Percentiles rank a stretch among this genome's conserved stretches.
These are phyloP conservation scores for Dione juno DNA, from an alignment of 2,888 invertebrate species.

Conservation along the genomic window DNA sequence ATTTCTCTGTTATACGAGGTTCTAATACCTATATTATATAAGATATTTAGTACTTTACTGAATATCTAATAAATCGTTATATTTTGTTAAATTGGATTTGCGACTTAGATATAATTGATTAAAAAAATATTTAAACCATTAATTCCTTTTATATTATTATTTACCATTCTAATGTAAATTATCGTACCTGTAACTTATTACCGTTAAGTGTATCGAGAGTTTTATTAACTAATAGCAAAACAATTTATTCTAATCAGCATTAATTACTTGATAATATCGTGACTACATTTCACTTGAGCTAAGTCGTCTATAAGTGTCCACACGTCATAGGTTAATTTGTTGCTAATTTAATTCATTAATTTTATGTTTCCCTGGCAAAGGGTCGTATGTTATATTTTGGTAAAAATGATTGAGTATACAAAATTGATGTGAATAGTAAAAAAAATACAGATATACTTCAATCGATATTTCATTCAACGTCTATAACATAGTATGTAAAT, in stretches of 20 bases:
- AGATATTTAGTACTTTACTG: background rate
- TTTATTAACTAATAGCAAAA: constrained; percentile 18
- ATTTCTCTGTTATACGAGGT: background rate
- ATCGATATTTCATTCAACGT: no score
- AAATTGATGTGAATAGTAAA: no score
- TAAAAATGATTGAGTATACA: background rate
- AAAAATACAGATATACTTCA: no score
- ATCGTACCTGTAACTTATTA: constrained; percentile 4
- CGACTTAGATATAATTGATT: background rate
- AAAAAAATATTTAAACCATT: background rate
- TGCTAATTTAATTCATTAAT: constrained; percentile 49
- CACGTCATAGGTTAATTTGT: constrained; percentile 46
- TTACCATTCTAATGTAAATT: background rate
- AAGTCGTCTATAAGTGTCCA: constrained; percentile 41
- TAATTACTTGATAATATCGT: constrained; percentile 42
- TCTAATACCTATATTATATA: background rate
- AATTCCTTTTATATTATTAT: background rate
- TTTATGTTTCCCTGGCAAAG: constrained; percentile 19
- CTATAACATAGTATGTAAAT: no score
- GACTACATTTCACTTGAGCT: constrained; percentile 39
- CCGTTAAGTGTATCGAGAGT: constrained; percentile 9
- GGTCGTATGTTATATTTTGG: background rate
- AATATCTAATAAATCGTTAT: background rate
- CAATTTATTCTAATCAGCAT: constrained; percentile 26
- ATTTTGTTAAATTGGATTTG: background rate